A percentile compares a stretch with the other conserved stretches of the same genome.
Conservation (phyloP, 2,888 invertebrate genomes). For the Eupithecia tripunctaria region DNA sequence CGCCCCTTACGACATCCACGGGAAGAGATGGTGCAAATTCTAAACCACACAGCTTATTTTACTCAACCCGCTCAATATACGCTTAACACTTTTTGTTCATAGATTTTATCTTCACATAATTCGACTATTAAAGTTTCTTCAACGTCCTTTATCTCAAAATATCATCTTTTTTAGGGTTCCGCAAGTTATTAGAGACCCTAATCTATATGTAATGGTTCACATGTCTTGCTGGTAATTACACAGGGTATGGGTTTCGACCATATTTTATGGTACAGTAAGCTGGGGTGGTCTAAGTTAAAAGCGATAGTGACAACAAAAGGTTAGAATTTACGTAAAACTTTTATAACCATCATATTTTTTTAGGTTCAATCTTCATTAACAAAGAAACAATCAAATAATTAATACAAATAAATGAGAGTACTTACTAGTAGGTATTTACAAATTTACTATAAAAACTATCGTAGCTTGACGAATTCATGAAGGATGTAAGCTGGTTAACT, state of each 20-base stretch:
- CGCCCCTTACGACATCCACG: no score
- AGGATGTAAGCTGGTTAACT: no score
- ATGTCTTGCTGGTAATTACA: conserved; percentile 78
- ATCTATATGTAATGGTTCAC: conserved; percentile 83
- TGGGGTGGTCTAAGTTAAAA: conserved; percentile 49
- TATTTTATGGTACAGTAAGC: conserved; percentile 76
- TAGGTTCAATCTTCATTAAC: no score
- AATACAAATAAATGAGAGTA: no score
- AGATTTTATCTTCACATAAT: conserved; percentile 3
- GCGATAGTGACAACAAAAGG: neutral
- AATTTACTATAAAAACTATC: no score
- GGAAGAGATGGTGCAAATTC: no score
- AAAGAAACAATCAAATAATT: no score
- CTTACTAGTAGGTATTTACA: no score
- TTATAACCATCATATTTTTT: no score
- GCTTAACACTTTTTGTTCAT: conserved; percentile 15
- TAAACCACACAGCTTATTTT: neutral
- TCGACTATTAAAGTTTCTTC: neutral
- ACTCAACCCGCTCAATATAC: neutral
- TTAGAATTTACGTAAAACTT: neutral
- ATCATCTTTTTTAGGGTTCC: conserved; percentile 60
- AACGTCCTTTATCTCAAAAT: conserved; percentile 58
- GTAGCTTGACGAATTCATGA: no score
- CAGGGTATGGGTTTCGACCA: conserved; percentile 73
- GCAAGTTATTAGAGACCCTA: conserved; percentile 69